Percentiles rank a stretch among this genome's conserved stretches.
Evolutionary conservation across 1,140 invertebrate species (phyloP).

Genomic region (Cydia pomonella): DNA sequence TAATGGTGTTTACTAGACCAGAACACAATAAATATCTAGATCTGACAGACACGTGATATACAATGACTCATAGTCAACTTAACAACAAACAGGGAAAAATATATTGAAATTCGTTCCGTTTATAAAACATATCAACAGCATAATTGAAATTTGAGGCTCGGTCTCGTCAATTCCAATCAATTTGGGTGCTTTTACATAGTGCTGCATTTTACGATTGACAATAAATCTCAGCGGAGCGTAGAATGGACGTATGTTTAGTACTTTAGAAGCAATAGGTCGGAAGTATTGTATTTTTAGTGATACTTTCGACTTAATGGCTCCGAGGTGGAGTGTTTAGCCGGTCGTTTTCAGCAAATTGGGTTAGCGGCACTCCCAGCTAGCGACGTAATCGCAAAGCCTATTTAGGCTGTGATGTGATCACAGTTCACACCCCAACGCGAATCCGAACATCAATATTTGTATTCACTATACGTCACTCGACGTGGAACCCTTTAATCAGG

Average conservation of each 20-base stretch:
- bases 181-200: conserved; percentile 55
- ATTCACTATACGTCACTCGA: conserved; percentile 37
- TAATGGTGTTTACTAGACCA: not conserved
- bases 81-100: conserved; percentile 1
- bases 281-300: conserved; percentile 2
- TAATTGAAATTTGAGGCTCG: conserved; percentile 29
- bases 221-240: conserved; percentile 62
- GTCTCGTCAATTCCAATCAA: conserved; percentile 51
- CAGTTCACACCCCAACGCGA: conserved; percentile 51
- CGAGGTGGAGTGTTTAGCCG: conserved; percentile 44
- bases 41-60: conserved; percentile 1
- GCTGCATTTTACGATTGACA: conserved; percentile 64
- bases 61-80: conserved; percentile 10
- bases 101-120: conserved; percentile 1
- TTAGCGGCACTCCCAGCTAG: conserved; percentile 60
- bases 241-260: conserved; percentile 58
- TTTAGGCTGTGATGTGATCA: conserved; percentile 57
- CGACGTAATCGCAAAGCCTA: conserved; percentile 60
- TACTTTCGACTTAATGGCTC: not conserved
- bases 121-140: conserved; percentile 14
- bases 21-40: conserved; percentile 5
- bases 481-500: conserved; percentile 46
- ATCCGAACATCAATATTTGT: conserved; percentile 61
- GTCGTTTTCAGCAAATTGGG: conserved; percentile 71
- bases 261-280: conserved; percentile 2